Base-by-base conservation (phyloP, 2,888 invertebrate species). In the Rotaria magnacalcarata region DNA sequence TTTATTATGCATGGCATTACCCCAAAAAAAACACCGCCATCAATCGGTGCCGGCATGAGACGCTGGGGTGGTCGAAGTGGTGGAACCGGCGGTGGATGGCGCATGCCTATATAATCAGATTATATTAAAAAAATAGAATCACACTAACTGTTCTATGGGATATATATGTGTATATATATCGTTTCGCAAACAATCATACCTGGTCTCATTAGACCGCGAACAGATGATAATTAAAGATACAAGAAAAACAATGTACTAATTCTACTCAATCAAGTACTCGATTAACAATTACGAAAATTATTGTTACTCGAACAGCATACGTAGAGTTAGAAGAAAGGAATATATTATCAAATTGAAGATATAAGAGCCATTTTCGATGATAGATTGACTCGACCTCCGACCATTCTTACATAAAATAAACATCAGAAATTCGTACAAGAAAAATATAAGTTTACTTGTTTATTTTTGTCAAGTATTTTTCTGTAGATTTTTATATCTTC, bases 1-100 rank as follows among this genome's bases (percentile, higher is more conserved):
- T 67, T 41, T 16, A 6, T 34, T 19, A 67, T 67, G 5, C 67
- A 67, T 67, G 34, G 67, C 19, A 67, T 80, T 80, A 80, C 80
- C 80, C 80, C 80, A 14, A 80, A 80, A 80, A 80, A 80, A 47
- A 80, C 80, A 47, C 80, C 80, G 47, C 80, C 80, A 80, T 80
- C 80, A 80, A 47, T 80, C 47, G 80, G 80, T 80, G 47, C 43
- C 43, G 47, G 80, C 47, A 47, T 80, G 14, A 47, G 43, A 47
- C 47, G 80, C 80, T 47, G 80, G 43, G 47, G 43, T 47, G 80
- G 80, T 80, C 47, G 80, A 80, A 47, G 80, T 47, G 80, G 80
- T 47, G 80, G 80, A 24, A 47, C 47, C 47, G 43, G 80, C 43
- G 47, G 10, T 47, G 80, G 80, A 80, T 80, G 80, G 47, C 80